Evolutionary conservation across 2,888 invertebrate species (phyloP).

Genomic region (Drosophila subquinaria): DNA sequence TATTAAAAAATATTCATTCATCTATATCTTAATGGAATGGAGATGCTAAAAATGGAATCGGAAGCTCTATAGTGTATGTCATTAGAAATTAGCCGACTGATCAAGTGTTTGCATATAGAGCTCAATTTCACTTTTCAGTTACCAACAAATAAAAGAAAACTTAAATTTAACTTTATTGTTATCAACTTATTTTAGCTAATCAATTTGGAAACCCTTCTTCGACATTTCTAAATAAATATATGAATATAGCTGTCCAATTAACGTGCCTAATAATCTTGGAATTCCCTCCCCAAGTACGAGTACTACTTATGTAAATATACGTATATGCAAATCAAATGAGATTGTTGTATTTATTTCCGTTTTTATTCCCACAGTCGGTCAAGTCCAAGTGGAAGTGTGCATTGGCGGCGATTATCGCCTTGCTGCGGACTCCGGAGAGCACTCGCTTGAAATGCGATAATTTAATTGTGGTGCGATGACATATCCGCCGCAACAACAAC

Average conservation of each 20-base stretch:
- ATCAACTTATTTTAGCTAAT: not conserved
- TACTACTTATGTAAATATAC: slow-evolving; percentile 1
- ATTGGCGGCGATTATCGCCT: slow-evolving; percentile 45
- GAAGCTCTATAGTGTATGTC: too few species aligned
- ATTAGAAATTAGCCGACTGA: too few species aligned
- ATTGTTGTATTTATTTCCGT: slow-evolving; percentile 52
- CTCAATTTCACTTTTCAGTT: too few species aligned
- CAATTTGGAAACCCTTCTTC: not conserved
- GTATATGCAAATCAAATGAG: slow-evolving; percentile 67
- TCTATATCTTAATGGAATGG: too few species aligned
- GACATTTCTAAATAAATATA: slow-evolving; percentile 24
- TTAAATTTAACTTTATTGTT: not conserved
- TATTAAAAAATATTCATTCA: too few species aligned
- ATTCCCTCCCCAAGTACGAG: slow-evolving; percentile 3
- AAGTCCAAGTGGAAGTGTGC: slow-evolving; percentile 52
- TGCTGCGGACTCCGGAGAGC: slow-evolving; percentile 25
- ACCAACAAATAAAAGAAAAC: too few species aligned
- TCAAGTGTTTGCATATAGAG: too few species aligned
- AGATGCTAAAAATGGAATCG: too few species aligned
- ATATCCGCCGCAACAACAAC: slow-evolving; percentile 47
- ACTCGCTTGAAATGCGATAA: slow-evolving; percentile 84
- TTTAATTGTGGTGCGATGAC: slow-evolving; percentile 83
- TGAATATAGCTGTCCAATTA: slow-evolving; percentile 44
- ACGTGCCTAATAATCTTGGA: slow-evolving; percentile 13
- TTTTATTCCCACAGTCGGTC: slow-evolving; percentile 65